Base-by-base conservation (phyloP, 2,113 vertebrate species). In the Clupea harengus region DNA sequence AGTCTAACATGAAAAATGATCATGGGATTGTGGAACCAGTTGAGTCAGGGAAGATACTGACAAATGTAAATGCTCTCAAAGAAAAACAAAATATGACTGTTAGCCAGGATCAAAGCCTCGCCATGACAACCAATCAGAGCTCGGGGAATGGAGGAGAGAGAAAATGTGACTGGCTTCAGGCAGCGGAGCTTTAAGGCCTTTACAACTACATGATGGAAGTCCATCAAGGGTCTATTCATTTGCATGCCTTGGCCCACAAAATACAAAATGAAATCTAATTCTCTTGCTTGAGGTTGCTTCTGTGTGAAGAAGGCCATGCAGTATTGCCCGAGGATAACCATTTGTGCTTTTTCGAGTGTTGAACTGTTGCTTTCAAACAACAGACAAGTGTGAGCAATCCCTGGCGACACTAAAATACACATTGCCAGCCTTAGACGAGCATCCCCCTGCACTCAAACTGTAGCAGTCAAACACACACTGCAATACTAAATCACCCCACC, bases 1-100 rank as follows among this genome's bases (percentile, higher is more conserved):
- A 83, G 57, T 86, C 54, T 64, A 85, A 86, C 64, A 86, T 87
- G 86, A 88, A 75, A 82, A 81, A 86, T 60, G 45, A 86, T 81
- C 75, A 47, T 25, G 22, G 72, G 45, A 82, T 50, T 80, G 39
- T 46, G 39, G 11, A 80, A 80, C 22, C 46, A 85, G 72, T 39
- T 10, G 10, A 78, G 81, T 82, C 49, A 67, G 54, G 32, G 25
- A 57, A 44, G 60, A 86, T 50, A 81, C 85, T 17, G 17, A 20
- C 54, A 45, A 84, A 84, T 22, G 49, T 85, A 82, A 84, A 81
- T 83, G 39, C 49, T 25, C 67, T 81, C 54, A 83, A 64, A 60
- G 49, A 57, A 82, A 64, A 49, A 87, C 67, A 82, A 83, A 86
- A 80, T 13, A 25, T 45, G 28, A n/a, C 54, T 78, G 81, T 75